Base-by-base conservation (phyloP, 2,113 vertebrate genomes). In the Condylura cristata region DNA sequence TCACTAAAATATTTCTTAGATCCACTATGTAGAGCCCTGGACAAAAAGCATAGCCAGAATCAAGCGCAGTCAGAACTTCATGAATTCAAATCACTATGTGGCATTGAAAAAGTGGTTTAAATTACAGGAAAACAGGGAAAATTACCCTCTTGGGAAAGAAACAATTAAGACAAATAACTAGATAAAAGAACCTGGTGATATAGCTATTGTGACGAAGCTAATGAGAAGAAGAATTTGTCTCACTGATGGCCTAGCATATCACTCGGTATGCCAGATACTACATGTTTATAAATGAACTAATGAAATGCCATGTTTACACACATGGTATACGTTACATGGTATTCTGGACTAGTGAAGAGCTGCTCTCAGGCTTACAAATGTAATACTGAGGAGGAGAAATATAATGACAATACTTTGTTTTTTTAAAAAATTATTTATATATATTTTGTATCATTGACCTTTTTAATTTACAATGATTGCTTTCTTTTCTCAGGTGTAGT, bases 21-120 rank as follows among this genome's bases (percentile, higher is more conserved):
- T 74, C 79, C 94, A 93, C 72, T 86, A 63, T 63, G 68, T 56
- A 93, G 79, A 74, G 86, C 61, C 41, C 41, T 93, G 41, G 46
- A 65, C 16, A 48, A 82, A 94, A 86, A 72, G 34, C 24, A 28
- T 26, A 83, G 17, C 30, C 71, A 71, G 30, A 91, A 30, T 75
- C 63, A 74, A 84, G 63, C 7, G 24, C 44, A 71, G 34, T 56
- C 70, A 92, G 39, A 39, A 1, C 22, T 60, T 79, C 41, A 63
- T 32, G 37, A 93, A 75, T 83, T 30, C 72, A 90, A 89, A 89
- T 90, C 56, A 78, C n/a, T n/a, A 63, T 78, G n/a, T 63, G 8
- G 13, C 61, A 89, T 65, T 94, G 30, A 60, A 90, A 75, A 18
- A 79, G 46, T 78, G 22, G 20, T 65, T 95, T 90, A 82, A 80